Evolutionary conservation across 2,888 invertebrate species (phyloP), one percentile per base, ranked within the genome.

Genomic region (Agrochola macilenta): DNA sequence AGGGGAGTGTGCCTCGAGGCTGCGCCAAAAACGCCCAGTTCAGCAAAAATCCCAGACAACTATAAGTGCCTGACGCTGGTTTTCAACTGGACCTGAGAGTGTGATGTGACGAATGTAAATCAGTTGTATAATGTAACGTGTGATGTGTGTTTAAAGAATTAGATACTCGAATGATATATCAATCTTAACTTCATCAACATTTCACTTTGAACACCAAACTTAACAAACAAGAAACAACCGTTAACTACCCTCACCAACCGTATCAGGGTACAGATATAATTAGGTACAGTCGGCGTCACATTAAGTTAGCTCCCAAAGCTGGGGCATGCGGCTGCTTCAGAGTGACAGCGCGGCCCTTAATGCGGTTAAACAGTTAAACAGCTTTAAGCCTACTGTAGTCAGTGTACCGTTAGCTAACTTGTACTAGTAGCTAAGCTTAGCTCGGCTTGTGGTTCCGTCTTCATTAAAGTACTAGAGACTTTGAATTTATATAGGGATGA

Each of bases 291-390:
- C 61, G 74, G 80, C 78, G 78, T 83, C 82, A 88, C 82, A 82
- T 86, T 83, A 83, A 87, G 79, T 86, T 86, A 78, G 76, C 74
- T 73, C 63, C 73, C 65, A 70, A 71, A 79, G 79, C 80, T 73
- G 74, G 69, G 76, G 49, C 46, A 75, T 78, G 76, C 65, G 86
- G 80, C 83, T 84, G 79, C 70, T 69, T 69, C 79, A 76, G 88
- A 86, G 69, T 85, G 89, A 87, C 89, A 80, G 82, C 74, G 69
- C 20, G 65, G 81, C 87, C 88, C 88, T 88, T 88, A 87, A 80
- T 84, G 88, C 72, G 87, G 88, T 88, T 88, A 86, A 87, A 86
- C 83, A 88, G 88, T 88, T 85, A 86, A 86, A 84, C 79, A 86
- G 87, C 79, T 85, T 87, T 87, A 88, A 88, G 85, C 83, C 86